A percentile compares a stretch with the other conserved stretches of the same genome.
Evolutionary conservation across 2,113 vertebrate genomes (phyloP).

Genomic region (Hippocampus abdominalis): DNA sequence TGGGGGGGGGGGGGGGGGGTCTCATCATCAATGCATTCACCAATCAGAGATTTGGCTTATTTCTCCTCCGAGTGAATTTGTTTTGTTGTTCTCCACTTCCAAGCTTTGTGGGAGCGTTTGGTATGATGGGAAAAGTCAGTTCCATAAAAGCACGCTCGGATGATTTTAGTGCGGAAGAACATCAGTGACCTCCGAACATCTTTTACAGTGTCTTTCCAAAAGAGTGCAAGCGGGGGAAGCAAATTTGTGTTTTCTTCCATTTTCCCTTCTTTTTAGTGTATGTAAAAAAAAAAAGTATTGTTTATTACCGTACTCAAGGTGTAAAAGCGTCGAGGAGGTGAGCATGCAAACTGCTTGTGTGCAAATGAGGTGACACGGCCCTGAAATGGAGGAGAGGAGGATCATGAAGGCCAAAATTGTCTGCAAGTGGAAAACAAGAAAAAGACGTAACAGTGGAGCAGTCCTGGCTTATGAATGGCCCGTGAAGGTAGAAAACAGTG

Average conservation of each 20-base stretch:
- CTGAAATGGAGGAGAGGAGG: slow-evolving; percentile 17
- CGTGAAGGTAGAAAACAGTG: slow-evolving; percentile 48
- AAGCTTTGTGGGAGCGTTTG: too few relatives aligned
- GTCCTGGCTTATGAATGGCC: slow-evolving; percentile 35
- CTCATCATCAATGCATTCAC: too few relatives aligned
- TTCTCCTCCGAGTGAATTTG: too few relatives aligned
- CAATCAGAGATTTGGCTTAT: too few relatives aligned
- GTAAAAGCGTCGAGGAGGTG: slow-evolving; percentile 6
- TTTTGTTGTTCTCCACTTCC: too few relatives aligned
- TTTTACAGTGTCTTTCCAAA: background rate
- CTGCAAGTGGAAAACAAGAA: slow-evolving; percentile 7
- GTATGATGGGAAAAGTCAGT: too few relatives aligned
- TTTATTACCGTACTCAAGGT: slow-evolving; percentile 4
- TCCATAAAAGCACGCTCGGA: background rate
- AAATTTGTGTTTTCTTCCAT: background rate
- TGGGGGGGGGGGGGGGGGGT: too few relatives aligned
- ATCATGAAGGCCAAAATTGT: slow-evolving; percentile 53
- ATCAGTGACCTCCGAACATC: background rate
- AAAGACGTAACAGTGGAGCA: slow-evolving; percentile 1
- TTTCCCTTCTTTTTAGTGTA: background rate
- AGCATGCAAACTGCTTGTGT: slow-evolving; percentile 24
- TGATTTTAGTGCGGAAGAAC: background rate
- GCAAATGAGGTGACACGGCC: slow-evolving; percentile 56
- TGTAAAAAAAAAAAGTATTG: too few relatives aligned
- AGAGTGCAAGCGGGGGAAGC: background rate